These are phyloP conservation scores for Alethe castanea DNA, from an alignment of 2,113 vertebrate species.

Conservation along the genomic window DNA sequence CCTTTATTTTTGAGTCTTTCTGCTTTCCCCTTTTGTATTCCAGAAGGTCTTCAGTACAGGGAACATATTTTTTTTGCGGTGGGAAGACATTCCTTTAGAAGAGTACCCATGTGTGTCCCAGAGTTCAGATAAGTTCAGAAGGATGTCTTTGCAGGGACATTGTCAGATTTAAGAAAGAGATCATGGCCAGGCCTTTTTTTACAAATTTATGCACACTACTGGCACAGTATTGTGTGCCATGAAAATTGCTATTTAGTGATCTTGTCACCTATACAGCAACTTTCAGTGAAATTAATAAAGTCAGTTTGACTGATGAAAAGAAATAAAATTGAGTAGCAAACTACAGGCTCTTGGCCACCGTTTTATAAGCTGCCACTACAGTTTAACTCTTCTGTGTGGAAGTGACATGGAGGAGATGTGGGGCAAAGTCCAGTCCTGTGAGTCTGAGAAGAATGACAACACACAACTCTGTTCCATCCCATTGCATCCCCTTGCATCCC, in stretches of 20 bases:
- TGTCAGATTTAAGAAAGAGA: background rate
- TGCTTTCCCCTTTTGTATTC: background rate
- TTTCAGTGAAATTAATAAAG: background rate
- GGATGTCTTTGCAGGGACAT: background rate
- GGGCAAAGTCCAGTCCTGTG: background rate
- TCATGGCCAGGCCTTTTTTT: background rate
- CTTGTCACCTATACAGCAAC: background rate
- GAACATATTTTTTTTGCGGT: background rate
- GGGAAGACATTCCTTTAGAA: background rate
- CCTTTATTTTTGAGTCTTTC: background rate
- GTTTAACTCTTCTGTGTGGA: background rate
- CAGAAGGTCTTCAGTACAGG: background rate
- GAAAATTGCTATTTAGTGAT: background rate
- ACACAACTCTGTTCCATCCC: background rate
- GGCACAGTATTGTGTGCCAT: background rate
- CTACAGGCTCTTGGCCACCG: too few species aligned
- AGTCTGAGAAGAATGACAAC: background rate
- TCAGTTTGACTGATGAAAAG: background rate
- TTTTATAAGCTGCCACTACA: background rate
- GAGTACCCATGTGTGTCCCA: background rate
- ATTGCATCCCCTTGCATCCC: background rate
- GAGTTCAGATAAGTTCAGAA: background rate
- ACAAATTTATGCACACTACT: background rate
- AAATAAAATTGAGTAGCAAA: too few species aligned
- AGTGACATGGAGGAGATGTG: background rate